A percentile compares a stretch with the other conserved stretches of the same genome.
These are phyloP conservation scores for Herpailurus yagouaroundi DNA, from an alignment of 2,113 vertebrate species.

Conservation along the genomic window DNA sequence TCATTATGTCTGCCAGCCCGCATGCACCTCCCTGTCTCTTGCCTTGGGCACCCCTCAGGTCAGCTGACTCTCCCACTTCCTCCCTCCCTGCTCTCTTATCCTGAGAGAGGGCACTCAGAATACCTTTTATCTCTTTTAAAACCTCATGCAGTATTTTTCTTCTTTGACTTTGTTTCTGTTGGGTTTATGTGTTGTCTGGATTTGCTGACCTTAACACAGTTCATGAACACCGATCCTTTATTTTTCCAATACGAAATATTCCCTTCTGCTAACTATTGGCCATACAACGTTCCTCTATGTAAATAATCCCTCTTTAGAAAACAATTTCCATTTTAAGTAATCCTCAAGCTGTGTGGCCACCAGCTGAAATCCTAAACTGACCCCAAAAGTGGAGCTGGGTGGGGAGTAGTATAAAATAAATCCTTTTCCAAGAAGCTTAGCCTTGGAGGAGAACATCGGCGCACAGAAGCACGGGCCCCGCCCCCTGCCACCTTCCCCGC, in stretches of 20 bases:
- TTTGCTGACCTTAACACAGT: background rate
- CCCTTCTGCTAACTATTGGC: background rate
- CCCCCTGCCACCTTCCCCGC: background rate
- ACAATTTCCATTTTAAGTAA: background rate
- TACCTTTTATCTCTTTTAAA: background rate
- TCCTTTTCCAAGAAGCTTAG: slow-evolving; percentile 31
- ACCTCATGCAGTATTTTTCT: fast-evolving
- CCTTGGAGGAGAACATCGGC: background rate
- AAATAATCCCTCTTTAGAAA: background rate
- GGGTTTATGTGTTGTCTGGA: background rate
- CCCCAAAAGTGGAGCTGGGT: background rate
- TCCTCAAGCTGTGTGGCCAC: background rate
- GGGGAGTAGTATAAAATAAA: background rate
- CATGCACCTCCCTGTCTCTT: fast-evolving
- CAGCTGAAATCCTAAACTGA: slow-evolving; percentile 13
- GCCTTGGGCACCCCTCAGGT: background rate
- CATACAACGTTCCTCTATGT: background rate
- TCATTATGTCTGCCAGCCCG: fast-evolving
- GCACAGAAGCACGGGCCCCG: fast-evolving
- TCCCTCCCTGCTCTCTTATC: background rate
- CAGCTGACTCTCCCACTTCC: background rate
- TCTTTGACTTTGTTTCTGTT: background rate
- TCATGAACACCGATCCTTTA: background rate
- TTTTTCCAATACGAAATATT: background rate
- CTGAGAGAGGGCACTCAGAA: fast-evolving